Evolutionary conservation across 2,888 invertebrate species (phyloP).

Genomic region (Ennomos erosarius): DNA sequence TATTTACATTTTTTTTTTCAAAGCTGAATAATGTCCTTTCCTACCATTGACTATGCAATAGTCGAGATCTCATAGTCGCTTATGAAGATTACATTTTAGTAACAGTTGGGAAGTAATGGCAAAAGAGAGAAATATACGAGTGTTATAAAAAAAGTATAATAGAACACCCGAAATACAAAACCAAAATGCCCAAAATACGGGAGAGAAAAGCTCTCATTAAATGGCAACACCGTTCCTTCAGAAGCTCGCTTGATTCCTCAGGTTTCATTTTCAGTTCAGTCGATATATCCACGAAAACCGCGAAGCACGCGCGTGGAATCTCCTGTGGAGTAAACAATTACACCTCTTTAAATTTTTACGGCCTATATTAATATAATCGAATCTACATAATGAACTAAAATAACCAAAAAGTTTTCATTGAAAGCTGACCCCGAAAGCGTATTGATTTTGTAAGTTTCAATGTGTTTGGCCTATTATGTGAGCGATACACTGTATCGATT

Average conservation of each 20-base stretch:
- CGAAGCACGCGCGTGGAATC: conserved; percentile 16
- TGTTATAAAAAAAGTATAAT: background rate
- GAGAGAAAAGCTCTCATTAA: conserved; percentile 28
- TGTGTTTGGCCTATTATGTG: conserved; percentile 20
- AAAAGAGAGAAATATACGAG: too few relatives aligned
- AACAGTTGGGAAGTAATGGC: too few relatives aligned
- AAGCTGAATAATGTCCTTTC: too few relatives aligned
- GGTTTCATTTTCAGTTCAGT: conserved; percentile 46
- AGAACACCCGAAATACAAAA: background rate
- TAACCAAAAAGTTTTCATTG: conserved; percentile 2
- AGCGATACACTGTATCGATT: conserved; percentile 31
- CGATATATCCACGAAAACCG: conserved; percentile 57
- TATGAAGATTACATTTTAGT: too few relatives aligned
- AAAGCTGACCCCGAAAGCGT: conserved; percentile 10
- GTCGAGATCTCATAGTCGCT: too few relatives aligned
- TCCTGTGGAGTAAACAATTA: background rate
- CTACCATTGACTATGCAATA: too few relatives aligned
- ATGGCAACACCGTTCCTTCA: conserved; percentile 28
- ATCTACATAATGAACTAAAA: conserved; percentile 2
- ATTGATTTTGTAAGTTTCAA: conserved; percentile 19
- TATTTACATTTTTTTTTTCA: too few relatives aligned
- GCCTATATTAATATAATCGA: conserved; percentile 1
- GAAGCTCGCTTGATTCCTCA: conserved; percentile 18
- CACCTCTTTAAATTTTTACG: conserved; percentile 2
- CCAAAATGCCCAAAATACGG: conserved; percentile 15